These are phyloP conservation scores for Saturnia japonica DNA, from an alignment of 2,888 invertebrate genomes.

Conservation along the genomic window DNA sequence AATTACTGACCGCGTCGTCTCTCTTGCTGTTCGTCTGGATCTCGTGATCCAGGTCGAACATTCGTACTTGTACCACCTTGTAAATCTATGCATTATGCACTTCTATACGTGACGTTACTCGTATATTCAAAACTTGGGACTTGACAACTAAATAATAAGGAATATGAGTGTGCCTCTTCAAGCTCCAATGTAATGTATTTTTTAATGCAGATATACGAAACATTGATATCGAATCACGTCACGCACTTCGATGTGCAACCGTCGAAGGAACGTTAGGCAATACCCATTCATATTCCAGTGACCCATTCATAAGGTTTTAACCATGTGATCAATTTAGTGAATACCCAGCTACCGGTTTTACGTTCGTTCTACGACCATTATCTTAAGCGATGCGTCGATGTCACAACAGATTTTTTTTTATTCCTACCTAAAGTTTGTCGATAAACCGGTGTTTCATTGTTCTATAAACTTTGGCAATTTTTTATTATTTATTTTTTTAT, in stretches of 20 bases:
- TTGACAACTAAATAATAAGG: not conserved
- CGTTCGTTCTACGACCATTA: constrained; percentile 54
- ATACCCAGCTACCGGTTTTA: constrained; percentile 70
- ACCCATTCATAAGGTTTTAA: constrained; percentile 59
- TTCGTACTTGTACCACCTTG: too few relatives aligned
- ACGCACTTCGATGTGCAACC: constrained; percentile 46
- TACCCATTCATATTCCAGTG: constrained; percentile 57
- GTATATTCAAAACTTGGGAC: not conserved
- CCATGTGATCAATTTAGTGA: constrained; percentile 53
- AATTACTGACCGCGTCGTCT: too few relatives aligned
- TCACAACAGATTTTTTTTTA: constrained; percentile 59
- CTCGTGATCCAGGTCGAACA: too few relatives aligned
- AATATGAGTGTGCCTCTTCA: not conserved
- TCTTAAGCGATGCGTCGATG: constrained; percentile 53
- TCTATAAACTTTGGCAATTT: not conserved
- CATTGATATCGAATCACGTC: constrained; percentile 28
- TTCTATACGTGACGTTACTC: too few relatives aligned
- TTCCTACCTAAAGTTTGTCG: not conserved
- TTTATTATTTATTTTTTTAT: not conserved
- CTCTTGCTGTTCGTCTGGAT: too few relatives aligned
- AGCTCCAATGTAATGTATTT: not conserved
- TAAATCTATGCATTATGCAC: too few relatives aligned
- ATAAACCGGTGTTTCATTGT: not conserved
- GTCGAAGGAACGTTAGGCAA: constrained; percentile 41
- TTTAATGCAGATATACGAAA: constrained; percentile 1